phyloP scores from a whole-genome alignment of 1,140 invertebrate genomes.

The Drosophila erecta region DNA sequence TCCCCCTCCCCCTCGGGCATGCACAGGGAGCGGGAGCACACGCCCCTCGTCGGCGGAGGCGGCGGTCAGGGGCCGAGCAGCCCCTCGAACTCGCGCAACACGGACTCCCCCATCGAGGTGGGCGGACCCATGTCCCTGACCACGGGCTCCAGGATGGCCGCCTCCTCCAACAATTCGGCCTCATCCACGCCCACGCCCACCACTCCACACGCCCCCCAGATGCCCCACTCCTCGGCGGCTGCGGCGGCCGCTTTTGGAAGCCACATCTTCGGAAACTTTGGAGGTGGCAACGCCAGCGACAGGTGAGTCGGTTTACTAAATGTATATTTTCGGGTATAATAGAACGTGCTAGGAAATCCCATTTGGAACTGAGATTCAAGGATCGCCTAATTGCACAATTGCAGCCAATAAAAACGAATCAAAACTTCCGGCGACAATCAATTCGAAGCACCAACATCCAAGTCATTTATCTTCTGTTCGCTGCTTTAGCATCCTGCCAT shows the following conservation, averaged over 20 bases:
- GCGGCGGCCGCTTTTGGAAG: constrained; percentile 74
- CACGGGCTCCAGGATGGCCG: constrained; percentile 57
- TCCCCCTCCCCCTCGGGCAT: constrained; percentile 78
- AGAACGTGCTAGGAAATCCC: no score
- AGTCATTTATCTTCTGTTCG: constrained; percentile 3
- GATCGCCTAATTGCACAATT: background rate
- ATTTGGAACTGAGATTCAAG: background rate
- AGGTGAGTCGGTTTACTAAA: constrained; percentile 53
- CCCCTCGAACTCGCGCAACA: constrained; percentile 77
- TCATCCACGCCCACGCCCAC: constrained; percentile 71
- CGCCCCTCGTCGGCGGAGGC: constrained; percentile 52
- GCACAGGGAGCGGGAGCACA: constrained; percentile 66
- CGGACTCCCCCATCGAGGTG: constrained; percentile 84
- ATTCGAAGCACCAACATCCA: background rate
- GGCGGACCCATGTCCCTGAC: constrained; percentile 84
- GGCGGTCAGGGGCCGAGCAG: constrained; percentile 51
- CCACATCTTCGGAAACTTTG: constrained; percentile 79
- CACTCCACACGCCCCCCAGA: constrained; percentile 61
- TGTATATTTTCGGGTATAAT: background rate
- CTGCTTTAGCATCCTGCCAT: background rate
- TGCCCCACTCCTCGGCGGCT: constrained; percentile 60
- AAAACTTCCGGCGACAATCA: constrained; percentile 1
- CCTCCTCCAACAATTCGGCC: constrained; percentile 69
- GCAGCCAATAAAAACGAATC: constrained; percentile 9
- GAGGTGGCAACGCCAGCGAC: constrained; percentile 56